These are phyloP conservation scores for Adineta ricciae DNA, from an alignment of 2,888 invertebrate genomes.

Conservation along the genomic window DNA sequence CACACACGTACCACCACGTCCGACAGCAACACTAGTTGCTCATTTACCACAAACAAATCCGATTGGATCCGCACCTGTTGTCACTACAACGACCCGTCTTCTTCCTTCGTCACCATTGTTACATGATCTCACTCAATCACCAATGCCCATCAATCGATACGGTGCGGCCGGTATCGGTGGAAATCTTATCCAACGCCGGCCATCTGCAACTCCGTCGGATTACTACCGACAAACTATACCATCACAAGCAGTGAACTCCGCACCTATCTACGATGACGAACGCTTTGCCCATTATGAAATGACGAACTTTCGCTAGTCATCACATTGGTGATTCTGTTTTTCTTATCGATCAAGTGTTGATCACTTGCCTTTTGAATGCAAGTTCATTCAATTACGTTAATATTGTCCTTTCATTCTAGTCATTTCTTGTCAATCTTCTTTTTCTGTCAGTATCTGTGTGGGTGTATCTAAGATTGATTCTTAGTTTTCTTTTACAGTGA, in stretches of 20 bases:
- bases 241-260: background rate
- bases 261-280: background rate
- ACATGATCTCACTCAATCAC: background rate
- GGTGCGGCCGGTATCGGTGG: background rate
- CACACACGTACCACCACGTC: background rate
- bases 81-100: background rate
- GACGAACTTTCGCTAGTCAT: background rate
- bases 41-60: background rate
- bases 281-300: background rate
- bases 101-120: background rate
- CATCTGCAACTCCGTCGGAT: background rate
- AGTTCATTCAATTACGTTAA: background rate
- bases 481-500: background rate
- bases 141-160: background rate
- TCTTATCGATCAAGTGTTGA: background rate
- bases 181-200: background rate
- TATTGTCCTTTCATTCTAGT: background rate
- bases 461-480: background rate
- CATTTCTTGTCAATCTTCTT: background rate
- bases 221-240: background rate
- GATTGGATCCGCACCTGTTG: background rate
- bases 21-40: background rate
- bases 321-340: background rate
- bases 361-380: background rate
- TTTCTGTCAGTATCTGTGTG: background rate